Base-by-base conservation (phyloP, 2,888 invertebrate species). In the Mythimna lalbum region DNA sequence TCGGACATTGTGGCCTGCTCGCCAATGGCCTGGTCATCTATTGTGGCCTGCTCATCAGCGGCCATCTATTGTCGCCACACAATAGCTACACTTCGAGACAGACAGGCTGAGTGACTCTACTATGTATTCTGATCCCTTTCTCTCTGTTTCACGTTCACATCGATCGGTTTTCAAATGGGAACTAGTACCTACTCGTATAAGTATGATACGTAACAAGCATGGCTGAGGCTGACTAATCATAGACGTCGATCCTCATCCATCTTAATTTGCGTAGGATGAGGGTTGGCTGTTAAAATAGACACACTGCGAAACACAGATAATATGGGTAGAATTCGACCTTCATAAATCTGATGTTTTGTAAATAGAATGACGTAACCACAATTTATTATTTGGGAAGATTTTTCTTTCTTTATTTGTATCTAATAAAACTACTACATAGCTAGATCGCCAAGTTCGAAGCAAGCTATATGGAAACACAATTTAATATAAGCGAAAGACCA, bases 41-140 rank as follows among this genome's bases (percentile, higher is more conserved):
- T 76, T 76, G 64, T 76, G 50, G 23, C 39, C 69, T 43, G 50
- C 59, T 77, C 72, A 60, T 70, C 70, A 50, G 64, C 19, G 56
- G 53, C 39, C 36, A 10, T n/a, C 59, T 52, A 69, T 74, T 75
- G 69, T 79, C 55, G 17, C 21, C n/a, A 52, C 52, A 77, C 69
- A 69, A 69, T 36, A 60, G 36, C n/a, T 9, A 12, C 27, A 53
- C 52, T 39, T 14, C n/a, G 7, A 27, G 31, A 23, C 67, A 17
- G 52, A 21, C 67, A 2, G 36, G 6, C 52, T 27, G 53, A 59
- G 17, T 17, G 39, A 27, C 21, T 23, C 14, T 33, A 52, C 55
- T 69, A 4, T 17, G 14, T 10, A 6, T 36, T 17, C 12, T 31
- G 36, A 57, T 69, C 39, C 31, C 47, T 76, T 50, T 61, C 17